Conservation (phyloP, 2,113 vertebrate species). For the Phaethon lepturus region DNA sequence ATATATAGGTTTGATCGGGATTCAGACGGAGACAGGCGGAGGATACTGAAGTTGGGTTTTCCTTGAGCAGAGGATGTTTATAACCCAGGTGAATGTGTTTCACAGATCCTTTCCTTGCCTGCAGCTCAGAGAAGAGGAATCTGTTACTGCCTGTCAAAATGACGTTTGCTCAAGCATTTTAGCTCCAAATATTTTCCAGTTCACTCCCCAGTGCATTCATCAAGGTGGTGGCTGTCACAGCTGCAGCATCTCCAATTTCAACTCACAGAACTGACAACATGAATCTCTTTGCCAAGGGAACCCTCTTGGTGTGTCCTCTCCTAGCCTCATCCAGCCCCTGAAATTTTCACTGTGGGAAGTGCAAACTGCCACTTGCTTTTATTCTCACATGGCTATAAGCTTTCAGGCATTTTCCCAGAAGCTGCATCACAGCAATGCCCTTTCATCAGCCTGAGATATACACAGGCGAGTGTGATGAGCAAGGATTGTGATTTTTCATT, state of each 20-base stretch:
- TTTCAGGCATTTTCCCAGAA: neutral
- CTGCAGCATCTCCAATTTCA: neutral
- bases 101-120: neutral
- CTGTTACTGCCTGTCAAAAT: neutral
- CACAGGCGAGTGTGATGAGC: neutral
- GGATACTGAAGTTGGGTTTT: neutral
- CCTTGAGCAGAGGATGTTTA: neutral
- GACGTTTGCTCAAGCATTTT: neutral
- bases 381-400: neutral
- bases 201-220: neutral
- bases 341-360: neutral
- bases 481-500: neutral
- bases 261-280: neutral
- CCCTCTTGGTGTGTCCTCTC: neutral
- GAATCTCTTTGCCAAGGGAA: neutral
- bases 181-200: neutral
- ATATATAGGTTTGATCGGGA: neutral
- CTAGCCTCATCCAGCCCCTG: fast-evolving
- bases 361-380: neutral
- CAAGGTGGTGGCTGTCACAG: neutral
- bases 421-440: neutral
- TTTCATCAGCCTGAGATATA: neutral
- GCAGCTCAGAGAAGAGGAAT: neutral
- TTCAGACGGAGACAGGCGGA: neutral
- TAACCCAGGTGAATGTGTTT: neutral